These are phyloP conservation scores for Nesospiza acunhae DNA, from an alignment of 2,113 vertebrate species.

Conservation along the genomic window DNA sequence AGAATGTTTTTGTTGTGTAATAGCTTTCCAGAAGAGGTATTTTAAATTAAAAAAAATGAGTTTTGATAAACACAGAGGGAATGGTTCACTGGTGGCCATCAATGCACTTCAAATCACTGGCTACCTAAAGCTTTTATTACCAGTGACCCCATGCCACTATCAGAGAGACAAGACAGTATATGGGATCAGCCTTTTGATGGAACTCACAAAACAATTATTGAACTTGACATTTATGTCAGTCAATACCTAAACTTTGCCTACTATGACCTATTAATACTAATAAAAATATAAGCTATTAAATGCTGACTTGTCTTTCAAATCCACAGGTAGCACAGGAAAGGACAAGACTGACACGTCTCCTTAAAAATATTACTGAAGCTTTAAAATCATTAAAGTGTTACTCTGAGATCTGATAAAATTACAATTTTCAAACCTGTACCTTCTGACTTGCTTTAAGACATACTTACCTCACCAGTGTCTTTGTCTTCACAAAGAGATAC, in stretches of 20 bases:
- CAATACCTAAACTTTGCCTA: not conserved
- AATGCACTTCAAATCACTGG: not conserved
- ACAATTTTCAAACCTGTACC: not conserved
- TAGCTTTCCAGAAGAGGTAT: not conserved
- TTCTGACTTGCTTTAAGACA: not conserved
- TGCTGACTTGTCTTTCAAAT: not conserved
- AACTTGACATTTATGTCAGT: not conserved
- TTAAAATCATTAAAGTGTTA: not conserved
- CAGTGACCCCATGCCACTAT: not conserved
- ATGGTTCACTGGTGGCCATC: not conserved
- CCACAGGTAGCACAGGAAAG: not conserved
- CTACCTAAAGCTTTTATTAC: not conserved
- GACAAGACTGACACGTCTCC: not conserved
- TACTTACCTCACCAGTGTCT: conserved; percentile 93
- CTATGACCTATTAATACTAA: not conserved
- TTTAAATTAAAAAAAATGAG: not conserved
- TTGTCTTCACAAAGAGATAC: conserved; percentile 98
- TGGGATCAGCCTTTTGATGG: not conserved
- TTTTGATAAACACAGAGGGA: not conserved
- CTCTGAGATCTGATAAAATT: not conserved
- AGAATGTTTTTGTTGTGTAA: not conserved
- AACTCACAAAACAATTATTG: not conserved
- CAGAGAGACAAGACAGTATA: not conserved
- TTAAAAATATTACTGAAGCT: not conserved
- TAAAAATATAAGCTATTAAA: not conserved